Evolutionary conservation across 2,797 vertebrate genomes (phyloP).

Genomic region (Trachurus trachurus): DNA sequence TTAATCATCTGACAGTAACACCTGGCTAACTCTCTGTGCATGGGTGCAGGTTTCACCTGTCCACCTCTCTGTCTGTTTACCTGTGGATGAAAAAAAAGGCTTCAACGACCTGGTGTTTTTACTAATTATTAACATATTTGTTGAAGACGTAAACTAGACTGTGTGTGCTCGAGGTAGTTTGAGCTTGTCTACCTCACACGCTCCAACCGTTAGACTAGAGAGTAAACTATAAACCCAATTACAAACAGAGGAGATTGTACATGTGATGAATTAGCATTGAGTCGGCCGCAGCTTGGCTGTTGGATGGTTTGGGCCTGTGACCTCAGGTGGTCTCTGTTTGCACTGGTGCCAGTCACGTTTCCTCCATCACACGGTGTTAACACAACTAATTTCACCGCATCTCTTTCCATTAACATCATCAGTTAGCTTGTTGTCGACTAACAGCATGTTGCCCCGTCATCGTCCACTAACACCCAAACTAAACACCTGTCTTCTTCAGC

Average conservation of each 20-base stretch:
- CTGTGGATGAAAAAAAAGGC: neutral
- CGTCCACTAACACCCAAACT: conserved; percentile 36
- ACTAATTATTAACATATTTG: conserved; percentile 59
- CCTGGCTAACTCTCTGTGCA: conserved; percentile 53
- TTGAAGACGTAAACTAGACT: neutral
- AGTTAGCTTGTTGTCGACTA: neutral
- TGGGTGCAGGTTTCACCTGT: conserved; percentile 45
- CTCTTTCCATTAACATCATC: conserved; percentile 16
- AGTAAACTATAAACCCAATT: too few species aligned
- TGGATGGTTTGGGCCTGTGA: conserved; percentile 20
- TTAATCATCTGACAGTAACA: conserved; percentile 31
- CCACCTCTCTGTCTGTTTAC: conserved; percentile 11
- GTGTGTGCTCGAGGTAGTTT: conserved; percentile 28
- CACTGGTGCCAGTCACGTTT: conserved; percentile 64
- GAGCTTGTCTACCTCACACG: conserved; percentile 31
- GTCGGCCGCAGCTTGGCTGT: neutral
- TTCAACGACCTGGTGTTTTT: neutral
- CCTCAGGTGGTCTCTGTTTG: conserved; percentile 39
- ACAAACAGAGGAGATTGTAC: too few species aligned
- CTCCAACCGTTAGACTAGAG: neutral
- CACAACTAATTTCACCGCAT: conserved; percentile 1
- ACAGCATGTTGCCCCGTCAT: conserved; percentile 16
- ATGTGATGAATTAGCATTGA: neutral
- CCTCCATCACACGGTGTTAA: conserved; percentile 41
- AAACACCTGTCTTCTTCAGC: conserved; percentile 1